These are phyloP conservation scores for Schizopygopsis malacanthus DNA, from an alignment of 2,797 vertebrate species.

Conservation along the genomic window DNA sequence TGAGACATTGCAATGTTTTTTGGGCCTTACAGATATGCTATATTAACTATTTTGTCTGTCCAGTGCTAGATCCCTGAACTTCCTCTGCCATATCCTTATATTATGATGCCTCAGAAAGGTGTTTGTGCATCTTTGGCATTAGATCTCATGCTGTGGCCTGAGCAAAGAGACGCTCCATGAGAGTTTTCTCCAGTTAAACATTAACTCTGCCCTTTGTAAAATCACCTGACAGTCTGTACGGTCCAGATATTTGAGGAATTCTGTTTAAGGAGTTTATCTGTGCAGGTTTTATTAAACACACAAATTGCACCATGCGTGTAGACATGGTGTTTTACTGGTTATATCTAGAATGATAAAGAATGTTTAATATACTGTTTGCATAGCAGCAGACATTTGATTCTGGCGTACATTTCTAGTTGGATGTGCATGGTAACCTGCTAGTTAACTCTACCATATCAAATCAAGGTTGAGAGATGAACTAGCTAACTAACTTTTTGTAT, in stretches of 20 bases:
- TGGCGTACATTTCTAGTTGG: not conserved
- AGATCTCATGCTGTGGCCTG: conserved; percentile 24
- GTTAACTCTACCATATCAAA: conserved; percentile 45
- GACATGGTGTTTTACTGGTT: not conserved
- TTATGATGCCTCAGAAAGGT: conserved; percentile 19
- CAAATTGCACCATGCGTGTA: not conserved
- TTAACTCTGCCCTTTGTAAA: conserved; percentile 55
- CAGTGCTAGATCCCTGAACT: not conserved
- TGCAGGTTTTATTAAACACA: not conserved
- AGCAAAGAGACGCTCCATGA: conserved; percentile 27
- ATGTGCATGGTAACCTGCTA: not conserved
- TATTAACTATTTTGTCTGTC: not conserved
- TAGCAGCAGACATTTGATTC: not conserved
- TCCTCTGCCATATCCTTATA: not conserved
- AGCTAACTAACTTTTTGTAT: not conserved
- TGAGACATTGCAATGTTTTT: not conserved
- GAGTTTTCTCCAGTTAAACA: conserved; percentile 56
- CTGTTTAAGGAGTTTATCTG: conserved; percentile 29
- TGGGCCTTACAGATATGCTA: not conserved
- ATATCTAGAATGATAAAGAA: conserved; percentile 12
- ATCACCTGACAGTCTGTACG: conserved; percentile 45
- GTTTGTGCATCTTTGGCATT: conserved; percentile 12
- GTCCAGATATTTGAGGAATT: conserved; percentile 30
- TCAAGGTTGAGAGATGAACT: conserved; percentile 30
- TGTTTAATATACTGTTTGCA: not conserved